Percentiles rank a stretch among this genome's conserved stretches.
These are phyloP conservation scores for Xerus inauris DNA, from an alignment of 2,113 vertebrate species.

Conservation along the genomic window DNA sequence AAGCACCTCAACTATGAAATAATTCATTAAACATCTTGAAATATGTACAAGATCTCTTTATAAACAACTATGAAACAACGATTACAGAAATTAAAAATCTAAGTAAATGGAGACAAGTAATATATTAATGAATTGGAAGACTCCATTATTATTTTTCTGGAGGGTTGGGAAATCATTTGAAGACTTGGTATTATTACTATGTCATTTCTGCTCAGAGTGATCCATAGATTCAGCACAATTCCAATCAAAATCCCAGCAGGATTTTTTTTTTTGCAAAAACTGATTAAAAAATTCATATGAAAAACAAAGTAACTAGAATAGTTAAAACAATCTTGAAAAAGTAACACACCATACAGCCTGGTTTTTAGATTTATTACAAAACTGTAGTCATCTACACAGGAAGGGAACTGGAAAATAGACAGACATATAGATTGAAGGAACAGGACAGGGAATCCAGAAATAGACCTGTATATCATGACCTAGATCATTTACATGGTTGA, in stretches of 20 bases:
- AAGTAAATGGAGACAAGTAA: background rate
- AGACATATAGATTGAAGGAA: background rate
- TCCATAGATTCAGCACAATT: background rate
- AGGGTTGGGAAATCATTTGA: background rate
- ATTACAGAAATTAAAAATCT: background rate
- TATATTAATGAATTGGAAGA: background rate
- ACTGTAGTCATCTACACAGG: background rate
- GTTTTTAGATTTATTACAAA: background rate
- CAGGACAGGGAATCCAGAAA: background rate
- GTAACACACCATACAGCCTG: background rate
- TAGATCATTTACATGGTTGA: background rate
- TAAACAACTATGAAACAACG: background rate
- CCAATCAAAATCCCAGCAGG: slow-evolving; percentile 12
- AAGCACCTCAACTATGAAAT: background rate
- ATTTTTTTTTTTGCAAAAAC: background rate
- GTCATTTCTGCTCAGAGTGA: background rate
- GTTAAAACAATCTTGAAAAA: background rate
- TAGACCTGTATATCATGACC: accelerated
- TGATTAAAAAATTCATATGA: background rate
- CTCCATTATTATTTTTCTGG: background rate
- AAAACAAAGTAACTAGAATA: background rate
- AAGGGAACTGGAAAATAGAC: background rate
- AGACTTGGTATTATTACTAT: background rate
- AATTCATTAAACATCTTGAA: background rate
- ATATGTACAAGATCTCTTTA: background rate